phyloP scores from a whole-genome alignment of 2,888 invertebrate species.

The Nemotelus pantherinus region DNA sequence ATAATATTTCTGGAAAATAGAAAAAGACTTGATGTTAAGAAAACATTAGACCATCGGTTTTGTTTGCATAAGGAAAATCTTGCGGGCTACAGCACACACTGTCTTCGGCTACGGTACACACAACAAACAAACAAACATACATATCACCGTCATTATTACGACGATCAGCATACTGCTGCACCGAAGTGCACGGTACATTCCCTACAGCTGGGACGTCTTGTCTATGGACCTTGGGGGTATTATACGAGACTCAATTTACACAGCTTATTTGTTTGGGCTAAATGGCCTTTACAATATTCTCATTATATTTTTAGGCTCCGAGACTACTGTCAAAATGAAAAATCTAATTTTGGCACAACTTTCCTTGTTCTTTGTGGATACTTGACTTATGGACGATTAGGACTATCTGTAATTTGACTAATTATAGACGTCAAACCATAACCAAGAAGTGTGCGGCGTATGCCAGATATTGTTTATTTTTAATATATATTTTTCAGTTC shows the following conservation, averaged over 20 bases:
- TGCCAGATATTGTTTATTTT: background rate
- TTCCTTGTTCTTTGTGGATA: background rate
- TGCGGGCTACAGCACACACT: conserved; percentile 14
- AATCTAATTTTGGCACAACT: conserved; percentile 19
- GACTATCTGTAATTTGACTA: conserved; percentile 35
- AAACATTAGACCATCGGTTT: conserved; percentile 5
- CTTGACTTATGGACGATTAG: conserved; percentile 34
- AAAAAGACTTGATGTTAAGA: conserved; percentile 7
- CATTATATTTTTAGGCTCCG: background rate
- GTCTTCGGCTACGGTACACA: background rate
- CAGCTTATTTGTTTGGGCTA: conserved; percentile 5
- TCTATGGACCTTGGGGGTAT: background rate
- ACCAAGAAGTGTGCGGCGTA: too few relatives aligned
- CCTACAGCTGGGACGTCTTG: too few relatives aligned
- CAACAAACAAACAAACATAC: conserved; percentile 19
- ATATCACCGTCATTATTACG: background rate
- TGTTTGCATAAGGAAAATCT: conserved; percentile 15
- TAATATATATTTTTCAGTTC: background rate
- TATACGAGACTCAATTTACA: conserved; percentile 18
- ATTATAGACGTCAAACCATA: conserved; percentile 36
- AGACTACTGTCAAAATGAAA: background rate
- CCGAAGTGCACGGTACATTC: background rate
- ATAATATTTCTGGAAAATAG: conserved; percentile 11
- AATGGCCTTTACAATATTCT: conserved; percentile 8
- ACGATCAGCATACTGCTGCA: background rate